phyloP scores from a whole-genome alignment of 2,888 invertebrate genomes.

The Hypsopygia costalis region DNA sequence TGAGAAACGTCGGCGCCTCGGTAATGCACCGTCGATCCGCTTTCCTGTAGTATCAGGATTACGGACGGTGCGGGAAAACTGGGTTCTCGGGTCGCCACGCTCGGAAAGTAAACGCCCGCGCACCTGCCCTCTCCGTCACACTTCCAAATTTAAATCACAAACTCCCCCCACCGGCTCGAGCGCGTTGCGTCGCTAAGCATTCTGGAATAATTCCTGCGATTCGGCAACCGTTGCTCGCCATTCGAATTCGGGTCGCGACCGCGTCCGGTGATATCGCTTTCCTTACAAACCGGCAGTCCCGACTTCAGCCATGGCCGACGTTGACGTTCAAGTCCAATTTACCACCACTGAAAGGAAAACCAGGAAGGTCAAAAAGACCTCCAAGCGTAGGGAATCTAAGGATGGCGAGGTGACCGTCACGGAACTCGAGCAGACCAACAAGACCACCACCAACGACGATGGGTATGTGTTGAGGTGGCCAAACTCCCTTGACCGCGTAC shows the following conservation, averaged over 20 bases:
- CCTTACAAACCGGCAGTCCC: slow-evolving; percentile 39
- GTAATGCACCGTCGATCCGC: slow-evolving; percentile 8
- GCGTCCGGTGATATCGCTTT: slow-evolving; percentile 71
- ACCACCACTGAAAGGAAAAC: slow-evolving; percentile 94
- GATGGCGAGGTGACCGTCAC: slow-evolving; percentile 91
- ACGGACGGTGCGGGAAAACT: slow-evolving; percentile 47
- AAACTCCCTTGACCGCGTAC: slow-evolving; percentile 45
- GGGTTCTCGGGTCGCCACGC: slow-evolving; percentile 48
- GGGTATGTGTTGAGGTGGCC: slow-evolving; percentile 91
- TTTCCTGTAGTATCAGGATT: slow-evolving; percentile 38
- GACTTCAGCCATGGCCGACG: slow-evolving; percentile 88
- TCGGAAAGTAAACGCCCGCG: slow-evolving; percentile 72
- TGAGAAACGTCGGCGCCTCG: slow-evolving; percentile 2
- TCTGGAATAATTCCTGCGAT: slow-evolving; percentile 80
- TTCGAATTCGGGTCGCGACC: slow-evolving; percentile 80
- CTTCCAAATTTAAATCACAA: slow-evolving; percentile 80
- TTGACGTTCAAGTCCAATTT: slow-evolving; percentile 92
- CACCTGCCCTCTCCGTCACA: slow-evolving; percentile 80
- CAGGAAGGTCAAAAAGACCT: slow-evolving; percentile 93
- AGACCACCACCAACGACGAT: slow-evolving; percentile 84
- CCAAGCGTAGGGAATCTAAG: slow-evolving; percentile 88
- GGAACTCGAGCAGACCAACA: slow-evolving; percentile 86
- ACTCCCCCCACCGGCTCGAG: slow-evolving; percentile 70
- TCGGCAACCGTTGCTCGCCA: slow-evolving; percentile 73
- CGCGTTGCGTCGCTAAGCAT: slow-evolving; percentile 57